Evolutionary conservation across 2,888 invertebrate species (phyloP), one percentile per base, ranked within the genome.

Genomic region (Protophormia terraenovae): DNA sequence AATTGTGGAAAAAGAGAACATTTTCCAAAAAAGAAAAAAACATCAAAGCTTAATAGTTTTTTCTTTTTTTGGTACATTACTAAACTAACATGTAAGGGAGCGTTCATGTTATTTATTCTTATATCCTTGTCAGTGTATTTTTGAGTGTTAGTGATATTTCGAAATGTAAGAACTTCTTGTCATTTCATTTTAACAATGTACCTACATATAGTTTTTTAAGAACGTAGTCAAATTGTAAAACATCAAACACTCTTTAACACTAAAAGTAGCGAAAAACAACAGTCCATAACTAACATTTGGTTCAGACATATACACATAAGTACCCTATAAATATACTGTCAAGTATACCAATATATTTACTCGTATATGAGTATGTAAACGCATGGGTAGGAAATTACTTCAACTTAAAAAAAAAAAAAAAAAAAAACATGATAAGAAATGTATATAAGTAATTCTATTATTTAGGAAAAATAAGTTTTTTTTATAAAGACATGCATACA

Each of bases 21-120:
- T 16, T 53, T 22, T 24, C 22, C 53, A 53, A 53, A 53, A 10
- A 22, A n/a, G n/a, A 24, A 62, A 38, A 16, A 62, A 66, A 66
- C 66, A 45, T 66, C 45, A 66, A 66, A 66, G 27, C 66, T 66
- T 45, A 66, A 45, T 45, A 66, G 41, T 66, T 66, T 66, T 41
- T n/a, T 7, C 6, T 53, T 53, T 14, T 24, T 53, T 47, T 47
- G 8, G 5, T 24, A 24, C 22, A 10, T 24, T 24, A 53, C 53
- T 53, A 53, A 53, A 24, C 24, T n/a, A n/a, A 24, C 53, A 53
- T 53, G 53, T 53, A 53, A 12, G 24, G 24, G 24, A 24, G 24
- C n/a, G n/a, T 53, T 53, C 14, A 22, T 10, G 24, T 24, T 53
- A 6, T n/a, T n/a, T 53, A 53, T 10, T 53, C 53, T 12, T 24